These are phyloP conservation scores for Ctenicera cuprea DNA, from an alignment of 2,888 invertebrate species.

Conservation along the genomic window DNA sequence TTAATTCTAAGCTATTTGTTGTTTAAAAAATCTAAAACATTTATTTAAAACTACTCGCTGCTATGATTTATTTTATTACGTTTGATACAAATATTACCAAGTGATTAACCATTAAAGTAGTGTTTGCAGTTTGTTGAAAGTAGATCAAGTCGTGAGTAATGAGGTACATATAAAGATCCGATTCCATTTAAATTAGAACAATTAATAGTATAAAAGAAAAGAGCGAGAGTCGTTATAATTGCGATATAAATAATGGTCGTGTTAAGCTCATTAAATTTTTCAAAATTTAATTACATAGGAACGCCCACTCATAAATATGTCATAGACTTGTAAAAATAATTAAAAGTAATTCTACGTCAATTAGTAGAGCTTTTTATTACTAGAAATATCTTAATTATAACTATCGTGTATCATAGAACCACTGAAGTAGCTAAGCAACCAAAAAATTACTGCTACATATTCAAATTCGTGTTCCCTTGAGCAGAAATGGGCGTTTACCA, in stretches of 20 bases:
- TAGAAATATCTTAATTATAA: slow-evolving; percentile 48
- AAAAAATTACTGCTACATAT: slow-evolving; percentile 44
- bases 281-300: slow-evolving; percentile 54
- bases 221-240: slow-evolving; percentile 45
- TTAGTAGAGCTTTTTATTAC: slow-evolving; percentile 43
- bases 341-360: slow-evolving; percentile 52
- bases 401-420: slow-evolving; percentile 37
- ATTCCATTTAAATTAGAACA: slow-evolving; percentile 31
- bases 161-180: slow-evolving; percentile 4
- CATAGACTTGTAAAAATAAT: slow-evolving; percentile 55
- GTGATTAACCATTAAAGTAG: slow-evolving; percentile 2
- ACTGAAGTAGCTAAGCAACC: slow-evolving; percentile 44
- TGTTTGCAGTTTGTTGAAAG: background rate
- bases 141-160: background rate
- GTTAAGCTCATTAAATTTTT: slow-evolving; percentile 55
- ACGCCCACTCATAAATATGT: slow-evolving; percentile 59
- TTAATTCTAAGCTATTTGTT: too few relatives aligned
- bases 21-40: too few relatives aligned
- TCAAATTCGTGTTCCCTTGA: slow-evolving; percentile 41
- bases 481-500: slow-evolving; percentile 33
- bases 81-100: too few relatives aligned
- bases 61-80: too few relatives aligned
- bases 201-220: slow-evolving; percentile 28
- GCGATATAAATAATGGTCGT: slow-evolving; percentile 54
- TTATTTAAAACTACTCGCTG: too few relatives aligned